Evolutionary conservation across 2,113 vertebrate genomes (phyloP).

Genomic region (Scomber colias): DNA sequence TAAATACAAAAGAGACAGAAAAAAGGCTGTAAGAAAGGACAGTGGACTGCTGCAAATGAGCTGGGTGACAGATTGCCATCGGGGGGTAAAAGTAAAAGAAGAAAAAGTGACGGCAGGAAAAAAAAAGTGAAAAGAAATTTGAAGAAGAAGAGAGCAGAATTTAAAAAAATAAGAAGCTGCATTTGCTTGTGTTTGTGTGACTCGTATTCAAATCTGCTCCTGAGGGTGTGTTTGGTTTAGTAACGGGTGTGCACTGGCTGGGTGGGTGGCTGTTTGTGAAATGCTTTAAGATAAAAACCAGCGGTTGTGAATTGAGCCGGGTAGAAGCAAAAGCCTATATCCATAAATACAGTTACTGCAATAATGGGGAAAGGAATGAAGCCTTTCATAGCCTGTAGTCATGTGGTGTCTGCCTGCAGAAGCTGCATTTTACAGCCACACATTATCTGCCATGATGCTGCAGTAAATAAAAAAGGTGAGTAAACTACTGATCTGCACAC

Average conservation of each 20-base stretch:
- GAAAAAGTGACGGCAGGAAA: not conserved
- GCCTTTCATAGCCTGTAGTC: conserved; percentile 37
- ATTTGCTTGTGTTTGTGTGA: conserved; percentile 22
- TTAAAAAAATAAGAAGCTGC: not conserved
- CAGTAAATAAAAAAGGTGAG: conserved; percentile 65
- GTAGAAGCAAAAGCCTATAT: conserved; percentile 26
- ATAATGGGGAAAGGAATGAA: conserved; percentile 48
- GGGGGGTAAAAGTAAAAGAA: not conserved
- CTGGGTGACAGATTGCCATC: conserved; percentile 11
- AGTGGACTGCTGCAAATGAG: not conserved
- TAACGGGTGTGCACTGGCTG: conserved; percentile 28
- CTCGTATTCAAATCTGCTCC: conserved; percentile 31
- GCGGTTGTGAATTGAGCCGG: conserved; percentile 31
- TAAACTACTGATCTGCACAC: conserved; percentile 56
- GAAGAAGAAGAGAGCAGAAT: conserved; percentile 2
- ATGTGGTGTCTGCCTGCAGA: conserved; percentile 36
- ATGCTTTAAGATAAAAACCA: conserved; percentile 28
- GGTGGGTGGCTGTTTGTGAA: conserved; percentile 43
- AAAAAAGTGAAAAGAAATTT: conserved; percentile 6
- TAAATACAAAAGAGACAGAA: conserved; percentile 1
- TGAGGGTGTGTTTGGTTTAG: conserved; percentile 50
- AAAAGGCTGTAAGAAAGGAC: not conserved
- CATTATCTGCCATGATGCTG: conserved; percentile 54
- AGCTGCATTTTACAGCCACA: conserved; percentile 50
- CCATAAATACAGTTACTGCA: conserved; percentile 60